These are phyloP conservation scores for Trogon melanurus DNA, from an alignment of 2,113 vertebrate species.

Conservation along the genomic window DNA sequence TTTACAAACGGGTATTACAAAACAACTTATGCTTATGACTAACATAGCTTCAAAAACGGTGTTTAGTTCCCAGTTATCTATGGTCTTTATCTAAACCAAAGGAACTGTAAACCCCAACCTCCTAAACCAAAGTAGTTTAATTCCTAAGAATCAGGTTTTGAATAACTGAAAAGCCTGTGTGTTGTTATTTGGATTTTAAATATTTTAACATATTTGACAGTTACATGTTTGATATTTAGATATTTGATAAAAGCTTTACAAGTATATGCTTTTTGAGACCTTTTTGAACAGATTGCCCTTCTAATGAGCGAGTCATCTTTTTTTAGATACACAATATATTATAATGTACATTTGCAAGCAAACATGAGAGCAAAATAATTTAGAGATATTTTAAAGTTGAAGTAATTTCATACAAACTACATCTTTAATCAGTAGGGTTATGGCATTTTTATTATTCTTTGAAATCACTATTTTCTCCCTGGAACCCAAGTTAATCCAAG, in stretches of 20 bases:
- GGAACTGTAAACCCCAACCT: background rate
- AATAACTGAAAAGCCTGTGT: background rate
- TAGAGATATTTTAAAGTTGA: background rate
- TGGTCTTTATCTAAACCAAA: background rate
- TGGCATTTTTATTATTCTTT: background rate
- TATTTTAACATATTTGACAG: background rate
- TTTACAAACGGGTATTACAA: background rate
- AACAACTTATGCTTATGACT: background rate
- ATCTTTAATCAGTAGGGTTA: background rate
- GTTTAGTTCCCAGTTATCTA: background rate
- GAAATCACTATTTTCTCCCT: background rate
- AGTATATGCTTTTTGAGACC: background rate
- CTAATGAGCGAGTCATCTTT: background rate
- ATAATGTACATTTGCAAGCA: background rate
- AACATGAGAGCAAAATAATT: background rate
- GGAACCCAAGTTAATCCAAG: background rate
- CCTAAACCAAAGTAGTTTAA: background rate
- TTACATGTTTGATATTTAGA: background rate
- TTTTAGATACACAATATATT: background rate
- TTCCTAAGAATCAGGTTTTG: background rate
- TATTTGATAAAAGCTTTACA: background rate
- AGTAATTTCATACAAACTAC: background rate
- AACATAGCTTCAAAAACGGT: background rate
- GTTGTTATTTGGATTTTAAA: background rate
- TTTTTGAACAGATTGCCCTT: background rate